phyloP scores from a whole-genome alignment of 2,888 invertebrate genomes.

The Temnothorax unifasciatus region DNA sequence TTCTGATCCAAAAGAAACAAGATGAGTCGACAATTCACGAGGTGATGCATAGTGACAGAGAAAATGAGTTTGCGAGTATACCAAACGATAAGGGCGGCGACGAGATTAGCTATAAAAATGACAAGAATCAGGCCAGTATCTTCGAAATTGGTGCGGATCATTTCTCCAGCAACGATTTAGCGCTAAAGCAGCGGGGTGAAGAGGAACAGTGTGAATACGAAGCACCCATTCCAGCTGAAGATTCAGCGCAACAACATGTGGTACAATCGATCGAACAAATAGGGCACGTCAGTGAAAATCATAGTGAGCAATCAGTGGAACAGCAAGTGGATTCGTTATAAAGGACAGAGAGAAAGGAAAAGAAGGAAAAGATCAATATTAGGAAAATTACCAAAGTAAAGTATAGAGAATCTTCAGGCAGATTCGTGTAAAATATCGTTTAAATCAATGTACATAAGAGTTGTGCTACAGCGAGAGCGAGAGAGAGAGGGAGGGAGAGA shows the following conservation, averaged over 20 bases:
- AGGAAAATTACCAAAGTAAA: conserved; percentile 60
- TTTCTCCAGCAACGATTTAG: conserved; percentile 31
- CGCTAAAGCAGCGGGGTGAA: conserved; percentile 39
- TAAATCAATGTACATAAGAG: conserved; percentile 73
- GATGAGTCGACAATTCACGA: neutral
- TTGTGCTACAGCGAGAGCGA: conserved; percentile 44
- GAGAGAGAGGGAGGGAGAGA: neutral
- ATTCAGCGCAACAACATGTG: conserved; percentile 46
- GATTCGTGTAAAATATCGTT: conserved; percentile 71
- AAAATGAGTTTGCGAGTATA: conserved; percentile 2
- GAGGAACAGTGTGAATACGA: conserved; percentile 50
- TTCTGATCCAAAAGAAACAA: conserved; percentile 21
- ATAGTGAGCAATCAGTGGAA: conserved; percentile 53
- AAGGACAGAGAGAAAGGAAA: neutral
- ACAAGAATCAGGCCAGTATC: neutral
- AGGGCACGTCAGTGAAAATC: conserved; percentile 49
- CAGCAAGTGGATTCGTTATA: conserved; percentile 55
- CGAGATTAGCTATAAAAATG: conserved; percentile 13
- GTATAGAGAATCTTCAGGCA: conserved; percentile 52
- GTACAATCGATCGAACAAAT: conserved; percentile 49
- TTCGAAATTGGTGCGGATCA: conserved; percentile 38
- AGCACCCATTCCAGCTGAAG: conserved; percentile 58
- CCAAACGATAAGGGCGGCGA: neutral
- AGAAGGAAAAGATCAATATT: conserved; percentile 13
- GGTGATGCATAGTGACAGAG: conserved; percentile 4